Conservation (phyloP, 2,888 invertebrate species). For the Andrena hattorfiana region DNA sequence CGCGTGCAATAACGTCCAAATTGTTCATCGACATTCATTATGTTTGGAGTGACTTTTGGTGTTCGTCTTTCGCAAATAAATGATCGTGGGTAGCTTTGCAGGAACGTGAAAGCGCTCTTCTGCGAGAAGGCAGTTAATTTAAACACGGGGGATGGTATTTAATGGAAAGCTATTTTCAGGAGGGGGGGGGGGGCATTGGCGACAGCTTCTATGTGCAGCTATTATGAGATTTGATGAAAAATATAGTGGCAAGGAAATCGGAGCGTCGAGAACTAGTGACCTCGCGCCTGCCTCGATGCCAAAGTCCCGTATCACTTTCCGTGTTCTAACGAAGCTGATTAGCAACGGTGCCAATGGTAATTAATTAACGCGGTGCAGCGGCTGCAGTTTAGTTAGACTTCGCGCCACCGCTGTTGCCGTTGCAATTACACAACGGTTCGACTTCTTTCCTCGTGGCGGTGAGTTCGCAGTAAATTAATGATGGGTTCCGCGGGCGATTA, state of each 20-base stretch:
- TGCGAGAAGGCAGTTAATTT: not conserved
- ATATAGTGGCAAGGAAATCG: conserved; percentile 11
- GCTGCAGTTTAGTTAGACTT: conserved; percentile 44
- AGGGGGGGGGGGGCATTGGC: conserved; percentile 14
- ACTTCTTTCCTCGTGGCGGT: not conserved
- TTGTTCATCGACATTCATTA: not conserved
- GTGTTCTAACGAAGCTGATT: conserved; percentile 52
- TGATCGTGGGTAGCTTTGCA: not conserved
- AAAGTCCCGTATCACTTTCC: conserved; percentile 46
- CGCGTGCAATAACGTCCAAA: not conserved
- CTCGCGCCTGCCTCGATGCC: conserved; percentile 10
- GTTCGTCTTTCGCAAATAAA: not conserved
- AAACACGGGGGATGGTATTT: not conserved
- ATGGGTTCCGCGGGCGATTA: not conserved
- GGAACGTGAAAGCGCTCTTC: not conserved
- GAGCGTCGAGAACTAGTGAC: not conserved
- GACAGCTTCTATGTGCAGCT: conserved; percentile 30
- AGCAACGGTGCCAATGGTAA: conserved; percentile 39
- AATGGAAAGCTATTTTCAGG: conserved; percentile 11
- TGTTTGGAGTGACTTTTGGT: not conserved
- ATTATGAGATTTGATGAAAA: conserved; percentile 54
- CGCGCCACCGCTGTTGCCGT: conserved; percentile 12
- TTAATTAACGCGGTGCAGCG: conserved; percentile 41
- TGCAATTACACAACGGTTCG: conserved; percentile 9
- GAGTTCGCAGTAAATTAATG: not conserved